Conservation (phyloP, 2,113 vertebrate genomes). For the Ahaetulla prasina region DNA sequence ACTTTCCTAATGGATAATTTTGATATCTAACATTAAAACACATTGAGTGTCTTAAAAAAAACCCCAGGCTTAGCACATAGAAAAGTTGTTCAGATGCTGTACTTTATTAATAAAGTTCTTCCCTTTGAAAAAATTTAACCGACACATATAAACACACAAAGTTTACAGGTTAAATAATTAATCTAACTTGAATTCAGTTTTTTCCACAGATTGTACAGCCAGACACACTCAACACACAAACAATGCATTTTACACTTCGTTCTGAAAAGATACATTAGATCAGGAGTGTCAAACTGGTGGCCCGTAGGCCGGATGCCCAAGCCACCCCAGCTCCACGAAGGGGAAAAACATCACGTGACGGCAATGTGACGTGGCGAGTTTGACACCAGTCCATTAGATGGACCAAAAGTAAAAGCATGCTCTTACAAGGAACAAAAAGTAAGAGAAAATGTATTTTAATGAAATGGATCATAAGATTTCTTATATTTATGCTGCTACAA, state of each 20-base stretch:
- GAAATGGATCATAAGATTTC: conserved; percentile 31
- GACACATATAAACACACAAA: conserved; percentile 59
- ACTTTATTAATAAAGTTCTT: conserved; percentile 24
- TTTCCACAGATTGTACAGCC: conserved; percentile 43
- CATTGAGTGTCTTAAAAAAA: background rate
- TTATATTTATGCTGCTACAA: conserved; percentile 39
- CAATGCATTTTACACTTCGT: conserved; percentile 22
- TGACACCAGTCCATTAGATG: background rate
- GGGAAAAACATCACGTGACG: too few relatives aligned
- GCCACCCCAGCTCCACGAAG: too few relatives aligned
- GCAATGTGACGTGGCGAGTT: too few relatives aligned
- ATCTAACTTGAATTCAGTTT: conserved; percentile 31
- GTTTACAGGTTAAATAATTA: conserved; percentile 48
- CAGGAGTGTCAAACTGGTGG: too few relatives aligned
- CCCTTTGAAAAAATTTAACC: conserved; percentile 66
- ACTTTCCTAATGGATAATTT: background rate
- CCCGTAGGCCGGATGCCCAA: too few relatives aligned
- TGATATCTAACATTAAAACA: background rate
- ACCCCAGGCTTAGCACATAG: background rate
- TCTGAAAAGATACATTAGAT: conserved; percentile 32
- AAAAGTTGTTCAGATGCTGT: conserved; percentile 29
- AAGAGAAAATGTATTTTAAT: conserved; percentile 41
- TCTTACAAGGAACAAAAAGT: conserved; percentile 55
- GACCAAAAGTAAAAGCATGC: conserved; percentile 45
- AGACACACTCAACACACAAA: conserved; percentile 18